These are phyloP conservation scores for Gadopsis bispinosus DNA, from an alignment of 2,797 vertebrate species.

Conservation along the genomic window DNA sequence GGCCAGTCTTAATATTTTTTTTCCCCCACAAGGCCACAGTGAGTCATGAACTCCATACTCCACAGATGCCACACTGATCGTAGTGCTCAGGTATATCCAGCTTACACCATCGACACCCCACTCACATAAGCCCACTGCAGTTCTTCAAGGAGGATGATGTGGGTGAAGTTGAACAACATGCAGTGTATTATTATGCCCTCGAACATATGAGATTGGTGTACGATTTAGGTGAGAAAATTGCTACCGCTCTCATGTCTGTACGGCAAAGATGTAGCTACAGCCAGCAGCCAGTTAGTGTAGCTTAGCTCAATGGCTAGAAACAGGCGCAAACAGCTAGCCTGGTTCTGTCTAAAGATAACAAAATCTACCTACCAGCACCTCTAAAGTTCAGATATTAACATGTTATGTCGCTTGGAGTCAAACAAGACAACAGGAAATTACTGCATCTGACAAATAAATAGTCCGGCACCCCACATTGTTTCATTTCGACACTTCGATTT, in stretches of 20 bases:
- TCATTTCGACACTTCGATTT: neutral
- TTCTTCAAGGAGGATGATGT: slow-evolving; percentile 34
- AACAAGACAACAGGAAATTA: slow-evolving; percentile 3
- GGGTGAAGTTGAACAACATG: slow-evolving; percentile 30
- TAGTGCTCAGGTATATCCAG: slow-evolving; percentile 46
- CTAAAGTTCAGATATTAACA: too few species aligned
- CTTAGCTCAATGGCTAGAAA: neutral
- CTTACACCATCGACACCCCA: slow-evolving; percentile 21
- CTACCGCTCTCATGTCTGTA: neutral
- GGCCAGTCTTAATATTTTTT: slow-evolving; percentile 24
- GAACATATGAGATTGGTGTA: neutral
- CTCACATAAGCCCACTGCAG: slow-evolving; percentile 27
- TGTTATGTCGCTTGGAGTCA: too few species aligned
- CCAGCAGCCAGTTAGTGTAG: neutral
- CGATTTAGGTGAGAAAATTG: neutral
- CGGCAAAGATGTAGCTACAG: neutral
- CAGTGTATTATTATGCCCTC: neutral
- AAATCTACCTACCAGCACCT: too few species aligned
- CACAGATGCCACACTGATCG: slow-evolving; percentile 32
- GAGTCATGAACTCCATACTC: slow-evolving; percentile 43
- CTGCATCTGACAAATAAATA: neutral
- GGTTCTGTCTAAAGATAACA: neutral
- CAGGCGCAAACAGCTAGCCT: neutral
- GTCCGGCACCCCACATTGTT: neutral
- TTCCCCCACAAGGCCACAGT: slow-evolving; percentile 9